Percentiles rank a stretch among this genome's conserved stretches.
These are phyloP conservation scores for Lamellibrachia satsuma DNA, from an alignment of 2,888 invertebrate genomes.

Conservation along the genomic window DNA sequence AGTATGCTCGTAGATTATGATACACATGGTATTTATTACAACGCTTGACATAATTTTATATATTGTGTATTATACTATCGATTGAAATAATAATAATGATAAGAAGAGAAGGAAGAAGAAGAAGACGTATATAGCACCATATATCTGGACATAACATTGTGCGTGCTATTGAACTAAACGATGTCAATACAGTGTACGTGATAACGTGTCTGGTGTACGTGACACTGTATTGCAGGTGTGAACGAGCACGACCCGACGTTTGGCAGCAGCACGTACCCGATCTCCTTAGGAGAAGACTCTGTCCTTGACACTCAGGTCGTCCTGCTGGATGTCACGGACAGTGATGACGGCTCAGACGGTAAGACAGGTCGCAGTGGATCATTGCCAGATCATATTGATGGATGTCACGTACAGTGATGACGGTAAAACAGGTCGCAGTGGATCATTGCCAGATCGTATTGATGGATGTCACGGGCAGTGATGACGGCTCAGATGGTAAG, in stretches of 20 bases:
- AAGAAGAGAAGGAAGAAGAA: no score
- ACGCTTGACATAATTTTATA: no score
- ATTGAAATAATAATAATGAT: no score
- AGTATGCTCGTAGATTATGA: no score
- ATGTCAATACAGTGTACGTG: neutral
- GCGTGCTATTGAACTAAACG: no score
- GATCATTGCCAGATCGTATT: slow-evolving; percentile 42
- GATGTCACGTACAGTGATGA: slow-evolving; percentile 46
- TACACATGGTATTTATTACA: no score
- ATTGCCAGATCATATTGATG: slow-evolving; percentile 36
- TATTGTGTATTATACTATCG: no score
- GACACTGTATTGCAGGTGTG: slow-evolving; percentile 24
- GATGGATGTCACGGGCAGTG: slow-evolving; percentile 46
- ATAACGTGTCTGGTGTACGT: neutral
- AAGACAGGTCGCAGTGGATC: neutral
- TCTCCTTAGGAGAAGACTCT: slow-evolving; percentile 43
- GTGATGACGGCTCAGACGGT: slow-evolving; percentile 20
- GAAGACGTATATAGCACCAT: no score
- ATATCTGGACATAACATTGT: no score
- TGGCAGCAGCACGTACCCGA: slow-evolving; percentile 37
- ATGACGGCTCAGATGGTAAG: no score
- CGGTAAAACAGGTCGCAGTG: slow-evolving; percentile 21
- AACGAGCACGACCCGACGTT: slow-evolving; percentile 48
- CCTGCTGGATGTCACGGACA: slow-evolving; percentile 46
- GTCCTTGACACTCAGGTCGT: slow-evolving; percentile 44